Evolutionary conservation across 1,140 invertebrate species (phyloP).

Genomic region (Drosophila pseudoobscura): DNA sequence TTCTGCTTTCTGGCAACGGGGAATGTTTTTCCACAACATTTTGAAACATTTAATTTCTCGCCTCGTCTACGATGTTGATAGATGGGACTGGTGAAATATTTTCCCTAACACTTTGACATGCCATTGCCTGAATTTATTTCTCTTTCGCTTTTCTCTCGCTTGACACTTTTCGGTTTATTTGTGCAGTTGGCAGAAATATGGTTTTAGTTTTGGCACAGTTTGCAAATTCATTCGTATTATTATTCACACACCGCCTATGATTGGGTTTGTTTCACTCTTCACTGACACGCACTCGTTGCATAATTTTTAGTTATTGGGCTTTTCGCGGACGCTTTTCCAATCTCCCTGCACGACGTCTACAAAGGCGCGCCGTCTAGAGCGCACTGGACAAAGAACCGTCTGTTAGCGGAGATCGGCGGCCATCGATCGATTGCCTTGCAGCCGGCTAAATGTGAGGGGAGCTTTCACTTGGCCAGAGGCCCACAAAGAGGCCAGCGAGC

Average conservation of each 20-base stretch:
- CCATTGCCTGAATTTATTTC: conserved; percentile 62
- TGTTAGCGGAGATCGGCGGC: conserved; percentile 30
- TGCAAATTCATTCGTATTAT: neutral
- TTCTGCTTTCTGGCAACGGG: neutral
- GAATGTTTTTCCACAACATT: conserved; percentile 20
- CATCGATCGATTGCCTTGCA: conserved; percentile 22
- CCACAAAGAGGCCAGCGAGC: conserved; percentile 8
- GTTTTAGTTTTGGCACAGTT: conserved; percentile 6
- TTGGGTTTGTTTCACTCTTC: conserved; percentile 16
- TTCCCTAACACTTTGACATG: conserved; percentile 47
- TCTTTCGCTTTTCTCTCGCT: conserved; percentile 10
- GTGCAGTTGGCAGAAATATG: conserved; percentile 47
- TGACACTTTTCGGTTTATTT: neutral
- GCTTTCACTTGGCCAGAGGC: conserved; percentile 31
- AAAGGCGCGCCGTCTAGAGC: conserved; percentile 54
- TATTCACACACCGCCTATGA: neutral
- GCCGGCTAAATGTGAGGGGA: conserved; percentile 49
- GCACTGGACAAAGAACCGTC: conserved; percentile 63
- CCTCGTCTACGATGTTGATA: conserved; percentile 40
- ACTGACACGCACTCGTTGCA: conserved; percentile 42
- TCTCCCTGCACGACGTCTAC: conserved; percentile 50
- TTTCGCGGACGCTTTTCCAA: conserved; percentile 5
- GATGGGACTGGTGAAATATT: conserved; percentile 57
- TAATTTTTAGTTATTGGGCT: conserved; percentile 25
- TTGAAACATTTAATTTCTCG: conserved; percentile 38